Conservation (phyloP, 2,888 invertebrate genomes). For the Emesis furor region DNA sequence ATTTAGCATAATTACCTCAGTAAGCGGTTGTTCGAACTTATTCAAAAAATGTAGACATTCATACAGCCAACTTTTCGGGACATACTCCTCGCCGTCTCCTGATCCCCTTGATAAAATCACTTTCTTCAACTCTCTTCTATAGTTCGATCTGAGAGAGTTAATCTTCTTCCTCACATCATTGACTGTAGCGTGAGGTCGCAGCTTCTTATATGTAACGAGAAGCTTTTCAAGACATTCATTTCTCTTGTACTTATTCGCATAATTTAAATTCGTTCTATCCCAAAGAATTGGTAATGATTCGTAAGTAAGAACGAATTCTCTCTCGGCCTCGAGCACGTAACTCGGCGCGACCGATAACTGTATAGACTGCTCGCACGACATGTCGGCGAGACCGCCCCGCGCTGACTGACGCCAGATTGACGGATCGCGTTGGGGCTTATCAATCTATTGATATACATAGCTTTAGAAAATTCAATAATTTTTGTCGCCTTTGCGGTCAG, state of each 20-base stretch:
- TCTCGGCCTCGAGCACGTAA: neutral
- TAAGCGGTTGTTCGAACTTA: neutral
- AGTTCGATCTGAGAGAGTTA: neutral
- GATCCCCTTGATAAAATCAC: neutral
- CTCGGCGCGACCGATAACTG: neutral
- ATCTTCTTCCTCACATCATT: neutral
- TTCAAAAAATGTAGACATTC: neutral
- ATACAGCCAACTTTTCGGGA: neutral
- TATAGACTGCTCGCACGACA: neutral
- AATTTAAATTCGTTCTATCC: neutral
- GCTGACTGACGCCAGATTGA: conserved; percentile 14
- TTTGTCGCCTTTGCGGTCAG: too few relatives aligned
- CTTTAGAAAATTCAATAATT: too few relatives aligned
- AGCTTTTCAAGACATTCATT: conserved; percentile 3
- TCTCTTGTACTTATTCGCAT: neutral
- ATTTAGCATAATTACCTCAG: neutral
- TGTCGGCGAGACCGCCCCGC: neutral
- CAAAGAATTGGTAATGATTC: conserved; percentile 4
- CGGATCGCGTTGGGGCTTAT: neutral
- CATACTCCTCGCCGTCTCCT: neutral
- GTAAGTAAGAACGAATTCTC: neutral
- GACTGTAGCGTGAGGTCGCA: neutral
- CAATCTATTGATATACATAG: neutral
- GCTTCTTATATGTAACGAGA: neutral
- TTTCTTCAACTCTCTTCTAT: neutral